A percentile compares a stretch with the other conserved stretches of the same genome.
Evolutionary conservation across 2,888 invertebrate genomes (phyloP).

Genomic region (Orthosia incerta): DNA sequence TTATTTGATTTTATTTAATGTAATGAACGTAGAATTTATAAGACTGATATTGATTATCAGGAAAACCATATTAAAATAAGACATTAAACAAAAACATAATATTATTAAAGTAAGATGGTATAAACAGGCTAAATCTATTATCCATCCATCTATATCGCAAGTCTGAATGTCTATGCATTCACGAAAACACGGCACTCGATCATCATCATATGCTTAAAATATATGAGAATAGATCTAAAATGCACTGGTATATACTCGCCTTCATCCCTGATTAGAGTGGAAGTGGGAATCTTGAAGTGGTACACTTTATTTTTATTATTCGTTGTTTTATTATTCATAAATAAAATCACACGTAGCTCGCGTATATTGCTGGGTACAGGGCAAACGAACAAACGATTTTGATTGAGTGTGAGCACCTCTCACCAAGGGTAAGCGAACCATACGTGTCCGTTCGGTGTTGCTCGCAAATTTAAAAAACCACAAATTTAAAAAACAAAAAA

Average conservation of each 20-base stretch:
- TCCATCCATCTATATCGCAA: background rate
- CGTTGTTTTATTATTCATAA: slow-evolving; percentile 34
- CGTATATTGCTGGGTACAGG: background rate
- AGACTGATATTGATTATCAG: too few relatives aligned
- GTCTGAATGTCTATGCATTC: background rate
- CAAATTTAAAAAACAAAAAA: too few relatives aligned
- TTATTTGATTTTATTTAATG: too few relatives aligned
- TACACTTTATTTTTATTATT: slow-evolving; percentile 23
- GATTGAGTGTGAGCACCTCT: background rate
- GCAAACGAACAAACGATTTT: background rate
- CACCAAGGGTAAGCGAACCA: background rate
- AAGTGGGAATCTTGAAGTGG: background rate
- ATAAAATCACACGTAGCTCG: slow-evolving; percentile 4
- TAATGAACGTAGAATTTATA: too few relatives aligned
- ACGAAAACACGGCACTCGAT: background rate
- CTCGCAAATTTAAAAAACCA: too few relatives aligned
- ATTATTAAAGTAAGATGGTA: too few relatives aligned
- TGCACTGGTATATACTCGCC: background rate
- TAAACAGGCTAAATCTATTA: background rate
- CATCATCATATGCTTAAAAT: background rate
- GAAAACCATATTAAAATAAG: too few relatives aligned
- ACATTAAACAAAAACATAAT: too few relatives aligned
- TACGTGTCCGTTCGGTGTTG: too few relatives aligned
- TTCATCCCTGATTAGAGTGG: slow-evolving; percentile 18
- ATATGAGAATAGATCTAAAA: background rate